phyloP scores from a whole-genome alignment of 2,113 vertebrate genomes.

The Propithecus coquereli region DNA sequence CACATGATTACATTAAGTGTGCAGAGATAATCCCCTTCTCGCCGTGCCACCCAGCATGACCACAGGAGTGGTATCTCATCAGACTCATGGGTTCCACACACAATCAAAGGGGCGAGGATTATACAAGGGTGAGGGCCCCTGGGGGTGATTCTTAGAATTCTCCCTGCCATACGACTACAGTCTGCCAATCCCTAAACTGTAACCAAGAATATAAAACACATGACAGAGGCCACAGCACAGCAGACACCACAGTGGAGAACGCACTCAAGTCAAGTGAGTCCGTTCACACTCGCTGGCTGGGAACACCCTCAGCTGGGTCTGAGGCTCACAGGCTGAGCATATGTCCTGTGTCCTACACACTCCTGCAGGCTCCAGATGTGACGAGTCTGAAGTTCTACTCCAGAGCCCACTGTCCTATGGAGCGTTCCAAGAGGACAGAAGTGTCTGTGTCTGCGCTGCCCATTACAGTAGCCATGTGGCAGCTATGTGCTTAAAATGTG shows the following conservation, averaged over 20 bases:
- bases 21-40: not conserved
- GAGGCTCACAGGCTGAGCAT: not conserved
- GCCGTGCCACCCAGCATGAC: no score
- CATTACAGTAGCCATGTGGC: not conserved
- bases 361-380: not conserved
- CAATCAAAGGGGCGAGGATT: no score
- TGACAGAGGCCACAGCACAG: not conserved
- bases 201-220: not conserved
- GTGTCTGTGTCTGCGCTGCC: fast-evolving
- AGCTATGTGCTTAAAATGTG: not conserved
- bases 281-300: not conserved
- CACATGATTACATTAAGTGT: fast-evolving
- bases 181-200: not conserved
- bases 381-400: not conserved
- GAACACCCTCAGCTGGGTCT: not conserved
- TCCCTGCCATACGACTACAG: not conserved
- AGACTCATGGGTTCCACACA: not conserved
- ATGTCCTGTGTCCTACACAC: fast-evolving
- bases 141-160: not conserved
- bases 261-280: not conserved
- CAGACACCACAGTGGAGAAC: not conserved
- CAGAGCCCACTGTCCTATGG: no score
- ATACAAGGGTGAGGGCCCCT: not conserved
- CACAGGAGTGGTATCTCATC: not conserved
- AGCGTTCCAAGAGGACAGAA: not conserved